A percentile compares a stretch with the other conserved stretches of the same genome.
phyloP scores from a whole-genome alignment of 1,140 invertebrate genomes.

The Drosophila tropicalis region DNA sequence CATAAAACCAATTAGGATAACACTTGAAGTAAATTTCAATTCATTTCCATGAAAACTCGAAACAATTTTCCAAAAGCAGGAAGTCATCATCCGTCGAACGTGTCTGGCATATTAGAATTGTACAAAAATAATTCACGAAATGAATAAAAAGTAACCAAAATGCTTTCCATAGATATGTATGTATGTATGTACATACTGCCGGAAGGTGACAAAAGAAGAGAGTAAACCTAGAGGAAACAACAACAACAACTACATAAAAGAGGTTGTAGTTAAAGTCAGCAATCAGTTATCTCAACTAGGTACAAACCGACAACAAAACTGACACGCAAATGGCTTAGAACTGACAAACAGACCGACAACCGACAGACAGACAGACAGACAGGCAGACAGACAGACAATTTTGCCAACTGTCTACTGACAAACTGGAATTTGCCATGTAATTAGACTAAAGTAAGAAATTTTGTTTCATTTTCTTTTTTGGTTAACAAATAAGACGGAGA shows the following conservation, averaged over 20 bases:
- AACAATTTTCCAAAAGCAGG: slow-evolving; percentile 37
- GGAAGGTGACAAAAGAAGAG: too few species aligned
- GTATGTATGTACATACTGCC: too few species aligned
- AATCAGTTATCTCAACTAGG: slow-evolving; percentile 42
- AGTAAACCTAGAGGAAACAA: too few species aligned
- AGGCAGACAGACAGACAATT: neutral
- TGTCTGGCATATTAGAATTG: slow-evolving; percentile 49
- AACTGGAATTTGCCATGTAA: slow-evolving; percentile 41
- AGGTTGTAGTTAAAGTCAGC: slow-evolving; percentile 25
- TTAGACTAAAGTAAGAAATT: slow-evolving; percentile 48
- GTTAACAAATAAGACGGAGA: slow-evolving; percentile 41
- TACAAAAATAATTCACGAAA: slow-evolving; percentile 20
- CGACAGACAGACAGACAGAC: neutral
- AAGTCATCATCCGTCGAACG: slow-evolving; percentile 48
- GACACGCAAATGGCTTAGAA: slow-evolving; percentile 51
- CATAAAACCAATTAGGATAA: slow-evolving; percentile 1
- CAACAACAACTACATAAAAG: slow-evolving; percentile 23
- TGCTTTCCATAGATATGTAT: neutral
- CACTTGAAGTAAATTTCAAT: neutral
- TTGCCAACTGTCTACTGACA: slow-evolving; percentile 24
- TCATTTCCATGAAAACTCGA: neutral
- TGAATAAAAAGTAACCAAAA: neutral
- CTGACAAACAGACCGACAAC: neutral
- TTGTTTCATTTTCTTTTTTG: slow-evolving; percentile 25
- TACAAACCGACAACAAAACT: slow-evolving; percentile 45